Evolutionary conservation across 2,888 invertebrate species (phyloP).

Genomic region (Limnephilus rhombicus): DNA sequence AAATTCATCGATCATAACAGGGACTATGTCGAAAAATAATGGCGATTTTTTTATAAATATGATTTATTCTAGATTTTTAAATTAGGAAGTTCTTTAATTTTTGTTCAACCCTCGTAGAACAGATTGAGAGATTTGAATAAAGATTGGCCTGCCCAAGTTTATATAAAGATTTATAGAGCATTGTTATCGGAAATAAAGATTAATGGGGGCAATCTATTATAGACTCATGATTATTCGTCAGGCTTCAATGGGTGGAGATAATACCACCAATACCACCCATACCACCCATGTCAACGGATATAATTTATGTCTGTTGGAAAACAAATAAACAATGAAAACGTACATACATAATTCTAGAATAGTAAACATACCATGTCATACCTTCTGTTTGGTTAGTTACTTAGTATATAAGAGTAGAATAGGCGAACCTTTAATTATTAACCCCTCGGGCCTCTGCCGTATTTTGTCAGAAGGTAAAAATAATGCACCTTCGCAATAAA

Average conservation of each 20-base stretch:
- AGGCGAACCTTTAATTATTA: no score
- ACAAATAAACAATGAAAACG: neutral
- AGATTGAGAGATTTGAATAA: neutral
- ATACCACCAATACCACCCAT: neutral
- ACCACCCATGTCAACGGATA: neutral
- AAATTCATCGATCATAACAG: no score
- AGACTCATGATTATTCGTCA: neutral
- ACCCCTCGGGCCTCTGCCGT: no score
- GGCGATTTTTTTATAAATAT: no score
- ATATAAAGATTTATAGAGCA: neutral
- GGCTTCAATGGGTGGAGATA: neutral
- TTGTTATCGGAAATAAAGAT: neutral
- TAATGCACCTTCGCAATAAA: no score
- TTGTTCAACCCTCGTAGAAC: neutral
- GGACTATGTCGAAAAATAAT: no score
- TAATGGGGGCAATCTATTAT: neutral
- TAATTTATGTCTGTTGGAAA: neutral
- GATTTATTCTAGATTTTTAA: no score
- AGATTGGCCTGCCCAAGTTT: neutral
- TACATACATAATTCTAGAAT: neutral
- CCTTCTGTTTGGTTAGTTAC: no score
- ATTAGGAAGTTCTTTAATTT: no score
- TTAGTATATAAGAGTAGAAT: no score
- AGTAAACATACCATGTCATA: neutral
- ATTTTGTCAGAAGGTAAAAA: no score